A percentile compares a stretch with the other conserved stretches of the same genome.
Conservation (phyloP, 1,140 invertebrate species). For the Atta texana region DNA sequence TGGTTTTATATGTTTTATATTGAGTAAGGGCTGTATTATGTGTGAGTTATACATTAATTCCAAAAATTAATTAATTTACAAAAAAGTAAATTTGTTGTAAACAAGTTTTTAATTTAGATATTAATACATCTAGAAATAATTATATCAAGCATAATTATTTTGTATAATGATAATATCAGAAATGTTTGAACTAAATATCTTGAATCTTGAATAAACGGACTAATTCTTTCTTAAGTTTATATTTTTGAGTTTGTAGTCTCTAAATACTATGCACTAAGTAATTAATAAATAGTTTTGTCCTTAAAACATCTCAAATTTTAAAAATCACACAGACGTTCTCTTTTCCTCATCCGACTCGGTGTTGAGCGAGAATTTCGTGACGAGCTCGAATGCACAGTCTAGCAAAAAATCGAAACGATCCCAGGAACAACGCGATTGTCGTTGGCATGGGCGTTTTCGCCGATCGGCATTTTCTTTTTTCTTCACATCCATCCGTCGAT, state of each 20-base stretch:
- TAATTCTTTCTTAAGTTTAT: not conserved
- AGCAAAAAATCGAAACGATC: slow-evolving; percentile 54
- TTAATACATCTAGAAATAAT: too few relatives aligned
- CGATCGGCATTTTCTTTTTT: slow-evolving; percentile 59
- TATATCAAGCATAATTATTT: too few relatives aligned
- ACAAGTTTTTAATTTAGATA: too few relatives aligned
- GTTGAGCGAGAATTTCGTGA: slow-evolving; percentile 45
- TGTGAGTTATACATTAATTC: too few relatives aligned
- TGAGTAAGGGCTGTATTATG: too few relatives aligned
- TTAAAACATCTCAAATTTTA: not conserved
- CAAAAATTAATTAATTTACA: too few relatives aligned
- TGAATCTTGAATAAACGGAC: too few relatives aligned
- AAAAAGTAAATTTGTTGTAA: too few relatives aligned
- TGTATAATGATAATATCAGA: too few relatives aligned
- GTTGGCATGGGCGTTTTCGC: slow-evolving; percentile 49
- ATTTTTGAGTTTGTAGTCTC: not conserved
- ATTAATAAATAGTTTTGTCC: not conserved
- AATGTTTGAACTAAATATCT: not conserved
- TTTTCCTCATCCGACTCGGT: not conserved
- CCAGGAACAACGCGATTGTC: slow-evolving; percentile 31
- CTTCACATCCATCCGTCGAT: slow-evolving; percentile 50
- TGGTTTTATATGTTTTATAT: too few relatives aligned
- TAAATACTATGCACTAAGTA: too few relatives aligned
- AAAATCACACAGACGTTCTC: not conserved
- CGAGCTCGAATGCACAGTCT: not conserved